A percentile compares a stretch with the other conserved stretches of the same genome.
Conservation (phyloP, 2,797 vertebrate species). For the Enteromius fasciolatus region DNA sequence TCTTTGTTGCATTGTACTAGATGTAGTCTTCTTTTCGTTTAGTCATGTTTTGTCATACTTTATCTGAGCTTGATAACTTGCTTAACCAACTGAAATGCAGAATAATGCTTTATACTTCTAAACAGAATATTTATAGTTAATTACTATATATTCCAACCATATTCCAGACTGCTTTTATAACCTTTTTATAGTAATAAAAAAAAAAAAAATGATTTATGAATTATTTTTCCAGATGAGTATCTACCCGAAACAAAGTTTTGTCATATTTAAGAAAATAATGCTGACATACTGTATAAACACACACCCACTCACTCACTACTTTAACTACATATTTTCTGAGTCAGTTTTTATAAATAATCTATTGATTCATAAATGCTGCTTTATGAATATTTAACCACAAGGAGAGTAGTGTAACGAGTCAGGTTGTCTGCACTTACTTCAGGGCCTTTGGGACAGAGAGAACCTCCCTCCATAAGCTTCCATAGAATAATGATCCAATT, state of each 20-base stretch:
- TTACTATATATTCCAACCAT: background rate
- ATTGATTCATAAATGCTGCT: background rate
- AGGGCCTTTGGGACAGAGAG: background rate
- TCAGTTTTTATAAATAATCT: slow-evolving; percentile 5
- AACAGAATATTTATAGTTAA: background rate
- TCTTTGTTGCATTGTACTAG: background rate
- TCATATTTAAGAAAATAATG: background rate
- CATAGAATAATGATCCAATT: background rate
- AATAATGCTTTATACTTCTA: too few species aligned
- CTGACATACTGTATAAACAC: background rate
- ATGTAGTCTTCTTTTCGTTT: background rate
- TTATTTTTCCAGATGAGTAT: background rate
- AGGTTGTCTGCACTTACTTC: background rate
- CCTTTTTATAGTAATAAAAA: background rate
- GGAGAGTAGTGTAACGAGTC: background rate
- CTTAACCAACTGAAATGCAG: background rate
- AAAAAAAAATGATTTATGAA: too few species aligned
- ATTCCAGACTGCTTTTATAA: background rate
- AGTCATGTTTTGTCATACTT: background rate
- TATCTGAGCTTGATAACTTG: background rate
- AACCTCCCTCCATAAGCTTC: background rate
- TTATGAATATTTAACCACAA: slow-evolving; percentile 21
- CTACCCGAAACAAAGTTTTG: background rate
- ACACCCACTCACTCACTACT: background rate
- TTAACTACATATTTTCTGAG: background rate